phyloP scores from a whole-genome alignment of 2,888 invertebrate species.

The Caenorhabditis drosophilae region DNA sequence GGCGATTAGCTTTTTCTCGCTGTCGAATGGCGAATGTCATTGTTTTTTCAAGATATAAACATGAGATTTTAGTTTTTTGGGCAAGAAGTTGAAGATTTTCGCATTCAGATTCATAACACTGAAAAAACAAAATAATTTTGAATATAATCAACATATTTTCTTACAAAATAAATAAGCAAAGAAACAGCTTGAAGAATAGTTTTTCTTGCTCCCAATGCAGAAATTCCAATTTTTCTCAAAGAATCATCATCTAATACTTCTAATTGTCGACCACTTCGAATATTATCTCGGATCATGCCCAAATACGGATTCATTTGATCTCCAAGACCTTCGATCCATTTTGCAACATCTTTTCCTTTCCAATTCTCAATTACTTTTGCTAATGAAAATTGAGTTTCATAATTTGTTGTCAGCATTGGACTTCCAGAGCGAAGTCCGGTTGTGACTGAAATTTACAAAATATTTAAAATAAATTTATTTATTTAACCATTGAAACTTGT shows the following conservation, averaged over 20 bases:
- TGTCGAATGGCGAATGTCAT: conserved; percentile 32
- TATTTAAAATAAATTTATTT: too few relatives aligned
- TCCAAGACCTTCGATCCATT: conserved; percentile 54
- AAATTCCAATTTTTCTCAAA: conserved; percentile 84
- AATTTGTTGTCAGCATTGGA: conserved; percentile 33
- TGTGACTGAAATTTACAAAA: neutral
- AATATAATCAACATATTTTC: neutral
- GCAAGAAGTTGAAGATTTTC: conserved; percentile 91
- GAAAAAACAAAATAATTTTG: conserved; percentile 64
- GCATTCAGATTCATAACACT: conserved; percentile 88
- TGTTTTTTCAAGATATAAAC: conserved; percentile 69
- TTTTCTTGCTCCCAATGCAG: conserved; percentile 89
- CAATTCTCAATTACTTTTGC: conserved; percentile 43
- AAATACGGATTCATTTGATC: conserved; percentile 49
- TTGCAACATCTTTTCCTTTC: conserved; percentile 44
- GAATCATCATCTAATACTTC: conserved; percentile 86
- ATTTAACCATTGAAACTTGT: too few relatives aligned
- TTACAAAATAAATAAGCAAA: conserved; percentile 81
- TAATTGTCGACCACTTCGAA: conserved; percentile 78
- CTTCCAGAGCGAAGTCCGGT: conserved; percentile 32
- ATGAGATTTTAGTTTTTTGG: conserved; percentile 79
- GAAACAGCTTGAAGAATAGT: conserved; percentile 89
- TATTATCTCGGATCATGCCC: conserved; percentile 39
- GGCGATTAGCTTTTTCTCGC: conserved; percentile 36
- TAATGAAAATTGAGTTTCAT: conserved; percentile 33